Evolutionary conservation across 2,113 vertebrate genomes (phyloP), one percentile per base, ranked within the genome.

Genomic region (Ceuthmochares aereus): DNA sequence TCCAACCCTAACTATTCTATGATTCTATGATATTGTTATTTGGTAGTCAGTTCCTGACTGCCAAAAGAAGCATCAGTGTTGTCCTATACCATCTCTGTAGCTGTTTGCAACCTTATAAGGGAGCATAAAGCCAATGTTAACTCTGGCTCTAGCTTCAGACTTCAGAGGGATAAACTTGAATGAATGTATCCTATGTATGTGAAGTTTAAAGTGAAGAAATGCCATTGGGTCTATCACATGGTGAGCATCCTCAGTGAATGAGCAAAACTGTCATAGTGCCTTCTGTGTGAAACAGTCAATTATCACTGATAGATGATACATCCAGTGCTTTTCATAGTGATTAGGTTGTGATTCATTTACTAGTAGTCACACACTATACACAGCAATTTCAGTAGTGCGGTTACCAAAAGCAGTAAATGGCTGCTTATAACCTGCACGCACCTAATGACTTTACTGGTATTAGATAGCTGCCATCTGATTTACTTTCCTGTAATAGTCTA

Each of bases 341-440:
- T 62, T 64, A 70, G 13, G 47, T 20, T 45, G 20, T 67, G 70
- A 95, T 66, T 60, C 27, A 40, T 62, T 64, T 62, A 49, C 21
- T 45, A 43, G 30, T 5, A 49, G 40, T 30, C 49, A 45, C 45
- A 34, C 4, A 14, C 7, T 40, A 59, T 9, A 74, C 20, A 3
- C 8, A 49, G 59, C 18, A 86, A 22, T 18, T 55, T 74, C 87
- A 63, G 76, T 21, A 36, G 76, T 16, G 19, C 7, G 58, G 14
- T 16, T 30, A 36, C 7, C 26, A 9, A 47, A 63, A 67, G 37
- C 0, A 1, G 37, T 54, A 74, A 77, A 37, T 18, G 27, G 13
- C 26, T 82, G 55, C 54, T 89, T 77, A 49, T 14, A 29, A 78
- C 55, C 37, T 0, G 0, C 3, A 2, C 0, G 0, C 14, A 14